phyloP scores from a whole-genome alignment of 2,113 vertebrate species.

The Plectropomus leopardus region DNA sequence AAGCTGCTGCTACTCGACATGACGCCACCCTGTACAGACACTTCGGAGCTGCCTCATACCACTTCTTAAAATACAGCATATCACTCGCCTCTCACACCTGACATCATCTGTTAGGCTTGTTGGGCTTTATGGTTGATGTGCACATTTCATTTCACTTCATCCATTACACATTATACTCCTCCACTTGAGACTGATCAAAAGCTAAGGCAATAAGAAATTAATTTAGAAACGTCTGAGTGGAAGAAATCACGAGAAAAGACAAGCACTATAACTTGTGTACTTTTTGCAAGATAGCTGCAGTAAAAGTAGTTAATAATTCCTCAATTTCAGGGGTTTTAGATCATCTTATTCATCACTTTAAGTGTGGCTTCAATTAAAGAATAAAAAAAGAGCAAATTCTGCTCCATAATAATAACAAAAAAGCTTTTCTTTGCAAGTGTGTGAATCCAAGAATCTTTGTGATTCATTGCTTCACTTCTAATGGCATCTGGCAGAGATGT shows the following conservation, averaged over 20 bases:
- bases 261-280: background rate
- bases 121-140: constrained; percentile 18
- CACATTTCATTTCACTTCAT: constrained; percentile 24
- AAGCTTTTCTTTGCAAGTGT: constrained; percentile 34
- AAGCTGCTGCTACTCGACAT: constrained; percentile 45
- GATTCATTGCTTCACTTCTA: constrained; percentile 52
- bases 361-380: constrained; percentile 15
- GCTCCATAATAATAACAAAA: background rate
- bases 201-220: constrained; percentile 25
- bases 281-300: background rate
- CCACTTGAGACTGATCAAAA: constrained; percentile 16
- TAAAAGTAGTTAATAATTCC: constrained; percentile 6
- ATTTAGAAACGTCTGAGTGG: constrained; percentile 2
- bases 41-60: constrained; percentile 42
- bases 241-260: background rate
- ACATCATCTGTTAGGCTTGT: constrained; percentile 47
- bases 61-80: constrained; percentile 62
- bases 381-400: constrained; percentile 5
- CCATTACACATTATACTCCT: background rate
- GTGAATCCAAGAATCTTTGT: constrained; percentile 44
- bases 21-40: constrained; percentile 48
- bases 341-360: constrained; percentile 12
- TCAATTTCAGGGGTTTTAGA: background rate
- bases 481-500: constrained; percentile 71
- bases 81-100: constrained; percentile 39